Base-by-base conservation (phyloP, 2,113 vertebrate species). In the Spheniscus mendiculus region DNA sequence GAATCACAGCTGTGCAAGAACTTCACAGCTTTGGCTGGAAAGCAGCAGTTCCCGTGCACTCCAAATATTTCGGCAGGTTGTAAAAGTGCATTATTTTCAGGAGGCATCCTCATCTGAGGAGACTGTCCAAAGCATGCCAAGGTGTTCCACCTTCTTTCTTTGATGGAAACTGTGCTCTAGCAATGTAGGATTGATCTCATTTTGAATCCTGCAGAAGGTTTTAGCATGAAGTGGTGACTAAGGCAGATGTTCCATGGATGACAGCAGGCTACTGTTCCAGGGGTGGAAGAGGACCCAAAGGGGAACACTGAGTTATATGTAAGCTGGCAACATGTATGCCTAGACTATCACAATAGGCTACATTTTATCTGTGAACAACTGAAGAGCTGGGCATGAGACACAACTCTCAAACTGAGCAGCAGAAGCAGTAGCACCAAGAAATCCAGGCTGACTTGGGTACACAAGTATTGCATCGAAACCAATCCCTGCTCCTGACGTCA, bases 401-500 rank as follows among this genome's bases (percentile, higher is more conserved):
- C n/a, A n/a, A n/a, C 19, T 45, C 55, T 53, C 45, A 49, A 34
- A 86, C 0, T 15, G 15, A 83, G 76, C 27, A 62, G 53, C 47
- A 66, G 21, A 69, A 58, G n/a, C 12, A 81, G 27, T 0, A 87
- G 29, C 27, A 79, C 8, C 6, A 2, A 76, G 53, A 94, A 95
- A 84, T 66, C 55, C 59, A 56, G 34, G 9, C 32, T 87, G 74
- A 56, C 16, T 21, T 49, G 53, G 12, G 34, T 67, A 92, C 7
- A 52, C 21, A 76, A 50, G 8, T 20, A 73, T 10, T 26, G 25
- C 29, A 22, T 8, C 7, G 1, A 63, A 87, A 87, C 14, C 22
- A 71, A 20, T 9, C 58, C 47, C 70, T 63, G 32, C 23, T 90
- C 61, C 70, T 71, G 22, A 10, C 6, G 0, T 15, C 0, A 0